Percentiles rank a stretch among this genome's conserved stretches.
phyloP scores from a whole-genome alignment of 2,113 vertebrate genomes.

The Aegotheles bennettii region DNA sequence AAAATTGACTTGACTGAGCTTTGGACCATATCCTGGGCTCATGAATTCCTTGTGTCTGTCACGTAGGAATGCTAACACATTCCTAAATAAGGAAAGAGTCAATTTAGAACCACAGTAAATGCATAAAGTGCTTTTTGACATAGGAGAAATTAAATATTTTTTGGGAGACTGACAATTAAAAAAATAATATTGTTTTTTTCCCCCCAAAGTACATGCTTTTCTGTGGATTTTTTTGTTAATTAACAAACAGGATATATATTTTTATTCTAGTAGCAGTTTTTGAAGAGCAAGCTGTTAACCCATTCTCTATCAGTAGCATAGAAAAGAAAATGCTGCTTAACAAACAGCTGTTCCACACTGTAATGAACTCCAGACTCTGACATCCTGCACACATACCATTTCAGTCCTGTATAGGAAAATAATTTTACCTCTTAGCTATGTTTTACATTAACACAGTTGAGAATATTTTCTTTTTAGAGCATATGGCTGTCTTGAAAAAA shows the following conservation, averaged over 20 bases:
- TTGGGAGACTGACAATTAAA: neutral
- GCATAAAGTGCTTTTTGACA: neutral
- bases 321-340: neutral
- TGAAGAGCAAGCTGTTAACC: neutral
- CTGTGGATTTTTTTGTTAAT: neutral
- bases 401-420: neutral
- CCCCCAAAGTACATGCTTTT: neutral
- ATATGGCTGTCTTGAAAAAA: neutral
- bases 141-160: neutral
- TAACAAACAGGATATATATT: neutral
- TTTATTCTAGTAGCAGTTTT: neutral
- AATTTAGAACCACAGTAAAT: neutral
- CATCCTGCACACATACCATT: neutral
- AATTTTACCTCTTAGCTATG: neutral
- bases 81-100: neutral
- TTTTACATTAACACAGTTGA: neutral
- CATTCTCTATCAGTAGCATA: neutral
- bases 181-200: neutral
- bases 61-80: conserved; percentile 11
- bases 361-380: conserved; percentile 10
- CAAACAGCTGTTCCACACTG: neutral
- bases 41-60: neutral
- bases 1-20: neutral
- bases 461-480: neutral
- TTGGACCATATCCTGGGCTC: neutral